These are phyloP conservation scores for Poecile montanus DNA, from an alignment of 2,797 vertebrate genomes.

Conservation along the genomic window DNA sequence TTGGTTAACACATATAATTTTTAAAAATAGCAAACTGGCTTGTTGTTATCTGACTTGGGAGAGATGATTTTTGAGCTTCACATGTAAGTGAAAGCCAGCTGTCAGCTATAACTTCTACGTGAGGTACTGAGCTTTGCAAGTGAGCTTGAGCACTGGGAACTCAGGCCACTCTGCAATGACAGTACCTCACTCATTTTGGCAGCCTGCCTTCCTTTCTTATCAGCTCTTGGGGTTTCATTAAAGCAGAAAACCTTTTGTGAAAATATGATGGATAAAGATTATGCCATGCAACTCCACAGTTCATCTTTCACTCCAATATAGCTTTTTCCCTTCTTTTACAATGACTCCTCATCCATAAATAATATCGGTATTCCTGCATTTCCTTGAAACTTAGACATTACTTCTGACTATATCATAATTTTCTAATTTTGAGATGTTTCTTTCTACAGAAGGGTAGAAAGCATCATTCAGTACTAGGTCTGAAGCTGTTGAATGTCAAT, in stretches of 20 bases:
- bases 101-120: not conserved
- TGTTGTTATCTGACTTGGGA: not conserved
- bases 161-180: not conserved
- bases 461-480: not conserved
- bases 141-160: not conserved
- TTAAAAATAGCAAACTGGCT: not conserved
- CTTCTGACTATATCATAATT: not conserved
- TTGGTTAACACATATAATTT: rapidly evolving
- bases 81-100: not conserved
- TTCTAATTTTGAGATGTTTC: not conserved
- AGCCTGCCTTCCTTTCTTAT: not conserved
- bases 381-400: not conserved
- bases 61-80: not conserved
- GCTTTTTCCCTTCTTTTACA: not conserved
- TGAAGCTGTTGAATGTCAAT: not conserved
- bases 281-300: not conserved
- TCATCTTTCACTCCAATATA: not conserved
- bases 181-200: not conserved
- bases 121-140: not conserved
- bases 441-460: not conserved
- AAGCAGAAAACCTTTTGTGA: not conserved
- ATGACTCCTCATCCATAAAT: not conserved
- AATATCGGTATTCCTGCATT: not conserved
- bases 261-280: not conserved
- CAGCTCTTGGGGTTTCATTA: not conserved